Conservation (phyloP, 2,888 invertebrate genomes). For the Epinotia demarniana region DNA sequence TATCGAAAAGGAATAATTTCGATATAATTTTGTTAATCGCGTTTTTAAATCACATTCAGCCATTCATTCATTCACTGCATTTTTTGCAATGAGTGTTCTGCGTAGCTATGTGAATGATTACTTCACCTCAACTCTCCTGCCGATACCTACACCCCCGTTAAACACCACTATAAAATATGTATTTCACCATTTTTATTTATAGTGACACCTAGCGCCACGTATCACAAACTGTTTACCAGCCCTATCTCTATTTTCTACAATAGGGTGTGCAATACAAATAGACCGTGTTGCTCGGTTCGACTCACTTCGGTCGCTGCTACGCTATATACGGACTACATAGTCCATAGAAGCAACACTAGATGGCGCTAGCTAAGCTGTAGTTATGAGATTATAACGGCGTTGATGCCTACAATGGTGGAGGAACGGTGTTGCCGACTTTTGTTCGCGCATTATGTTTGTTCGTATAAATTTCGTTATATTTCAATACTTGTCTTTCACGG, state of each 20-base stretch:
- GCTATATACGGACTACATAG: not conserved
- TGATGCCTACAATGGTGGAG: conserved; percentile 6
- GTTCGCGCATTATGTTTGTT: not conserved
- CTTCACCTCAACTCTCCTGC: too few relatives aligned
- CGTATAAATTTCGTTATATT: too few relatives aligned
- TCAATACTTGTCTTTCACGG: not conserved
- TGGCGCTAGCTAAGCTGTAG: conserved; percentile 21
- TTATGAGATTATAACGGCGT: conserved; percentile 1
- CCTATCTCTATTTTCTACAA: not conserved
- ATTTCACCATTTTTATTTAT: not conserved
- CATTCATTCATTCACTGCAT: too few relatives aligned
- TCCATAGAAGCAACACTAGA: conserved; percentile 14
- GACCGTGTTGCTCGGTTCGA: not conserved
- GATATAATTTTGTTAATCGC: too few relatives aligned
- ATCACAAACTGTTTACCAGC: not conserved
- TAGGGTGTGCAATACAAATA: not conserved
- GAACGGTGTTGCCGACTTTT: conserved; percentile 10
- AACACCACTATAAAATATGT: too few relatives aligned
- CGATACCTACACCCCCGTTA: too few relatives aligned
- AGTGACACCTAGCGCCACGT: conserved; percentile 2
- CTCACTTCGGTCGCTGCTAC: not conserved
- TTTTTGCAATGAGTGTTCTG: too few relatives aligned
- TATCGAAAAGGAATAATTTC: too few relatives aligned
- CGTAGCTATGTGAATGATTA: too few relatives aligned
- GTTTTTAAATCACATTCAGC: too few relatives aligned